These are phyloP conservation scores for Dione vanillae DNA, from an alignment of 2,888 invertebrate genomes.

Conservation along the genomic window DNA sequence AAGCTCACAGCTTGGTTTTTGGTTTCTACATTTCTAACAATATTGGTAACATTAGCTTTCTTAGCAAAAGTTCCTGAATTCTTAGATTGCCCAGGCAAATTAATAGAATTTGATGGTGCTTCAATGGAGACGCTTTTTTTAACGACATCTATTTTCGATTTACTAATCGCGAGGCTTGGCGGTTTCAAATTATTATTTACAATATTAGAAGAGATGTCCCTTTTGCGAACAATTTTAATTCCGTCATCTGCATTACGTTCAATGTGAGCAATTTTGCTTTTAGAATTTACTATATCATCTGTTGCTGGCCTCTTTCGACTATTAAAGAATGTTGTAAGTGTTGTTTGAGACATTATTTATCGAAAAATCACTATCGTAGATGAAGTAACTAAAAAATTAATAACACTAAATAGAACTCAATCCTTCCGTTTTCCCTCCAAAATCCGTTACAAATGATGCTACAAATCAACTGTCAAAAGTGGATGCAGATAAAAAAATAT, in stretches of 20 bases:
- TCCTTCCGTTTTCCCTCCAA: slow-evolving; percentile 47
- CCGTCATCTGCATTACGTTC: slow-evolving; percentile 58
- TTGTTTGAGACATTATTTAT: slow-evolving; percentile 88
- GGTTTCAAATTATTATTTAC: slow-evolving; percentile 39
- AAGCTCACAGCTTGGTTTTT: slow-evolving; percentile 73
- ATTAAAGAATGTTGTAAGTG: slow-evolving; percentile 89
- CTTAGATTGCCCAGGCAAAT: slow-evolving; percentile 37
- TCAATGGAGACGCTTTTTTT: slow-evolving; percentile 21
- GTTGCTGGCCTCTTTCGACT: slow-evolving; percentile 90
- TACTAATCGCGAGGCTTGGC: slow-evolving; percentile 23
- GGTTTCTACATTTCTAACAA: slow-evolving; percentile 51
- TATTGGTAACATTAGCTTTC: slow-evolving; percentile 66
- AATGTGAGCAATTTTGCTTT: slow-evolving; percentile 78
- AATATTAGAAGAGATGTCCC: background rate
- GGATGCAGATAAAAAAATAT: background rate
- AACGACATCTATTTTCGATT: slow-evolving; percentile 32
- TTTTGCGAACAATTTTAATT: slow-evolving; percentile 4
- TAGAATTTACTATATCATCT: slow-evolving; percentile 85
- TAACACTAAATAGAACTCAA: background rate
- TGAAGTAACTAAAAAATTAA: background rate
- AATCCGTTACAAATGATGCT: slow-evolving; percentile 44
- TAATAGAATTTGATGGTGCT: slow-evolving; percentile 24
- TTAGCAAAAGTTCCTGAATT: slow-evolving; percentile 60
- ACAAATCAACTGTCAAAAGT: slow-evolving; percentile 8
- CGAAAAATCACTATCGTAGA: background rate